Conservation (phyloP, 2,797 vertebrate species). For the Eulemur albifrons region DNA sequence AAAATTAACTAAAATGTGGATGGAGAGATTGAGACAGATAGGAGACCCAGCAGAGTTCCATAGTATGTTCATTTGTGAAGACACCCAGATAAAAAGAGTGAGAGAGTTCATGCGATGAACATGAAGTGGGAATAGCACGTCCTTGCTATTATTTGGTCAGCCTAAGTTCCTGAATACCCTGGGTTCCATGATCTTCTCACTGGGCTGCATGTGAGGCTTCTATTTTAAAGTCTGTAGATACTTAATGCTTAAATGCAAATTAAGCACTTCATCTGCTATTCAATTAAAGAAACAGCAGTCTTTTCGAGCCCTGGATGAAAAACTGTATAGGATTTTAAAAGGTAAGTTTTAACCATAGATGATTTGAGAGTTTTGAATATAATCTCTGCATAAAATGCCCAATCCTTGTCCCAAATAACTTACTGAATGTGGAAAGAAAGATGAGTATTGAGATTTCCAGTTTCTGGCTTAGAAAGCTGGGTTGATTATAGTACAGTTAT, state of each 20-base stretch:
- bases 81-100: neutral
- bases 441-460: neutral
- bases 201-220: neutral
- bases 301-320: neutral
- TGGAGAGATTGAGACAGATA: neutral
- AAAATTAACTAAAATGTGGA: neutral
- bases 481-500: neutral
- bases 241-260: neutral
- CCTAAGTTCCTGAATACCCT: neutral
- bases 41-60: neutral
- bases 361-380: neutral
- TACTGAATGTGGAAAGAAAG: neutral
- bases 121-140: neutral
- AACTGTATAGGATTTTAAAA: neutral
- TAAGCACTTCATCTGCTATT: neutral
- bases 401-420: neutral
- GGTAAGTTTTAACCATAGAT: neutral
- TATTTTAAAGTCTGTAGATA: neutral
- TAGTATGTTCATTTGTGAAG: neutral
- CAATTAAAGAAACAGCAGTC: neutral
- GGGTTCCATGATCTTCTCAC: neutral
- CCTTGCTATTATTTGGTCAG: neutral
- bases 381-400: neutral
- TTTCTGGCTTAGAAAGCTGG: neutral
- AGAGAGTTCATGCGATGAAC: neutral